Base-by-base conservation (phyloP, 2,113 vertebrate species). In the Microtus montanus region DNA sequence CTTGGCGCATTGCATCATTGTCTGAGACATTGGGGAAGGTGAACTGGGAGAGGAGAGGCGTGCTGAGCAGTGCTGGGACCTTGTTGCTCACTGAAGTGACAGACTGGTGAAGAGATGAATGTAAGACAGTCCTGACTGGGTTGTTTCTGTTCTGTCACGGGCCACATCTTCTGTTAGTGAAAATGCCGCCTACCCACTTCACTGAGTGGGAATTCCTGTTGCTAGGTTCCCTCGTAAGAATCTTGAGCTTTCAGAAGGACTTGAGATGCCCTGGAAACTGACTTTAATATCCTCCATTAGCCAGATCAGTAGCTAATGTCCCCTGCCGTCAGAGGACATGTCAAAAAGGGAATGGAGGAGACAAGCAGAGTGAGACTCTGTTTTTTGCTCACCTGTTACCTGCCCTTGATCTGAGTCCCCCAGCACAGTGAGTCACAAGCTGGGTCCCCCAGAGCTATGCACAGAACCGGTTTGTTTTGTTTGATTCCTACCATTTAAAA, bases 171-270 rank as follows among this genome's bases (percentile, higher is more conserved):
- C 64, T 85, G 47, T 71, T 90, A 22, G 44, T 6, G 54, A 84
- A 66, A 64, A 80, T 13, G 63, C 15, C 8, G 10, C 8, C 54
- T 61, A 15, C n/a, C 87, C 10, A 68, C 52, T 85, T 90, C 41
- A 70, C 80, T 66, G 93, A 92, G 89, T 73, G 44, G 30, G 19
- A 24, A 24, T 70, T 88, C 77, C 35, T 41, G 15, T 77, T 70
- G 64, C 90, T 41, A 71, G 33, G 47, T 75, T 92, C 58, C 28
- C 41, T 91, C 87, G 86, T 41, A 71, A 93, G 77, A 41, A 68
- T 47, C 6, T 35, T 13, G 11, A 94, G 68, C 58, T 85, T 87
- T 10, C 22, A 52, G 0, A 7, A 35, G 68, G 19, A 71, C 22
- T 41, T 64, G 91, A 64, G 28, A 13, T 10, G 63, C 71, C 22